Evolutionary conservation across 92 coral and sea anemone genomes (phyloP), one percentile per base, ranked within the genome.

Genomic region (Palythoa caribaeorum): DNA sequence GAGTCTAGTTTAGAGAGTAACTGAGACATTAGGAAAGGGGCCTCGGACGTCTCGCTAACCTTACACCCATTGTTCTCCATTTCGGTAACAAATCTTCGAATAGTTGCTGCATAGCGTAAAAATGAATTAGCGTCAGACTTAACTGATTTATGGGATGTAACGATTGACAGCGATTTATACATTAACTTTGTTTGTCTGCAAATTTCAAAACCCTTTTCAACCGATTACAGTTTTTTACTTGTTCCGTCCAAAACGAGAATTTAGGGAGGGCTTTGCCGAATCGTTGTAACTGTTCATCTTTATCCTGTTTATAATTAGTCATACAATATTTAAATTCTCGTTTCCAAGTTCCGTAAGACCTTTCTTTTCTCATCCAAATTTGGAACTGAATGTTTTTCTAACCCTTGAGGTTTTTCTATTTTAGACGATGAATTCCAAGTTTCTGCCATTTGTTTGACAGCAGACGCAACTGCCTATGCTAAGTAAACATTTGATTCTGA

Each of bases 1-100:
- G 28, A 28, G 28, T 28, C 28, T 28, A 28, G 28, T 28, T 28
- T 28, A 28, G 28, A 28, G 0, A 28, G 28, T 28, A 28, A 28
- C 28, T 28, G 28, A 28, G 28, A 28, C 28, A 28, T 28, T 28
- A 28, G 28, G 28, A 28, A 28, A 28, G 28, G 28, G 28, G 92
- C 73, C 19, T 92, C 92, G 12, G 85, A 59, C 7, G 90, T 71
- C 13, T 69, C 79, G 60, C n/a, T 40, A 7, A 93, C 96, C 1
- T 48, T 69, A 19, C 92, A 93, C 9, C 85, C 96, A 71, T 93
- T 93, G 62, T 91, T 92, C 71, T 88, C 90, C 96, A 86, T 91
- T 36, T 88, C 94, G 19, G 50, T 91, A 14, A 68, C 90, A 83
- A 57, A 91, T 44, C 78, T 72, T 12, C 73, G 21, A 47, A 93